Evolutionary conservation across 2,888 invertebrate species (phyloP), one percentile per base, ranked within the genome.

Genomic region (Agriopis leucophaearia): DNA sequence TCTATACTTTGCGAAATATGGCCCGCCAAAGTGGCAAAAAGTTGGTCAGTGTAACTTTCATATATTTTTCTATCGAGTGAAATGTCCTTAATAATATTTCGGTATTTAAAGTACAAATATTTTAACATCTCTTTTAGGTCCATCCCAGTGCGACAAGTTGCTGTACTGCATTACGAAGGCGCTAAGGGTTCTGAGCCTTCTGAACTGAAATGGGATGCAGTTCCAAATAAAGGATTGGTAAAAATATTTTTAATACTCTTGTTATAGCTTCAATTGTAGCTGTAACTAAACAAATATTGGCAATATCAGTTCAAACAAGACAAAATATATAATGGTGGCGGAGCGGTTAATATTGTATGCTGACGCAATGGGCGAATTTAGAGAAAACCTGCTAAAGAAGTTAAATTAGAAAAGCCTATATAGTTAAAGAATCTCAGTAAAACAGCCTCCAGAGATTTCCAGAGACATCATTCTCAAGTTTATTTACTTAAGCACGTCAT

Each of bases 401-500:
- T 48, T 48, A 5, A 12, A 7, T 18, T 9, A 47, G 10, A 18
- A 9, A 47, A 1, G 8, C 15, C 45, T n/a, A 42, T 6, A 42
- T 48, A 50, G 50, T 50, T 50, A 50, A 50, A 50, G 27, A 27
- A 48, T 18, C 12, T 12, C 27, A 12, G 27, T 50, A 27, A 35
- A 51, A 51, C 42, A 44, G 42, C 42, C 42, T 55, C 10, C 50
- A 57, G 42, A 58, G 57, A 47, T 66, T 48, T 66, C 62, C 42
- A 48, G 35, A 35, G 63, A 64, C 65, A 68, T 68, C 45, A 67
- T 62, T 71, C 66, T 67, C 64, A 50, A 64, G 65, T 68, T 56
- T 68, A 72, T 72, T 72, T 71, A 72, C 66, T 67, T 71, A 72
- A 72, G 71, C 68, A 66, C 66, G 68, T 66, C 69, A 70, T 74